A percentile compares a stretch with the other conserved stretches of the same genome.
These are phyloP conservation scores for Noctua pronuba DNA, from an alignment of 2,888 invertebrate genomes.

Conservation along the genomic window DNA sequence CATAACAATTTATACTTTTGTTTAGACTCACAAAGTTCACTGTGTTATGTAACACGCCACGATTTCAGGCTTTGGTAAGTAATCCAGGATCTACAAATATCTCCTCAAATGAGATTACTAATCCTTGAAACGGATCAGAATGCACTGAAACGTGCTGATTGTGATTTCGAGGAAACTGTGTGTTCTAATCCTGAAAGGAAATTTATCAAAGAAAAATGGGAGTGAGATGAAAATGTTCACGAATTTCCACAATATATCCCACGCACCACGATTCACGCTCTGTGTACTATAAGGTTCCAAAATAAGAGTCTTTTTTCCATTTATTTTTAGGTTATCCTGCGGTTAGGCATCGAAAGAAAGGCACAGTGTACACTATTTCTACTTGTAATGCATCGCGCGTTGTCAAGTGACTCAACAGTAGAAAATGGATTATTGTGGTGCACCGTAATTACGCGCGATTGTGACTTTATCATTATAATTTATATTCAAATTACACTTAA, in stretches of 20 bases:
- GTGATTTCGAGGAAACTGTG: not conserved
- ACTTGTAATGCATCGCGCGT: conserved; percentile 35
- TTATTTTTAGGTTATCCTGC: not conserved
- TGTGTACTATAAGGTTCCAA: not conserved
- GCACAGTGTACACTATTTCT: conserved; percentile 3
- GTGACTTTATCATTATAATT: conserved; percentile 28
- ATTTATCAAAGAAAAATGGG: conserved; percentile 10
- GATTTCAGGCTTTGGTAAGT: not conserved
- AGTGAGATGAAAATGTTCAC: no score
- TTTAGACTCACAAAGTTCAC: not conserved
- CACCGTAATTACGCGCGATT: conserved; percentile 35
- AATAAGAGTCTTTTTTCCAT: not conserved
- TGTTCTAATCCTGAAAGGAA: not conserved
- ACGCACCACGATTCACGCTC: not conserved
- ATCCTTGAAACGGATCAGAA: conserved; percentile 12
- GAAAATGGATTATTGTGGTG: conserved; percentile 53
- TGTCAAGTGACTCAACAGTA: conserved; percentile 42
- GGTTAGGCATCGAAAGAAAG: conserved; percentile 23
- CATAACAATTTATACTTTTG: not conserved
- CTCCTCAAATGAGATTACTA: not conserved
- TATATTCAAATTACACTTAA: conserved; percentile 27
- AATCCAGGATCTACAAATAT: conserved; percentile 13
- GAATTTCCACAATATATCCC: not conserved
- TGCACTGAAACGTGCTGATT: conserved; percentile 16
- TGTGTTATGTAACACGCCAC: not conserved